phyloP scores from a whole-genome alignment of 2,888 invertebrate species.

The Hetaerina titia region DNA sequence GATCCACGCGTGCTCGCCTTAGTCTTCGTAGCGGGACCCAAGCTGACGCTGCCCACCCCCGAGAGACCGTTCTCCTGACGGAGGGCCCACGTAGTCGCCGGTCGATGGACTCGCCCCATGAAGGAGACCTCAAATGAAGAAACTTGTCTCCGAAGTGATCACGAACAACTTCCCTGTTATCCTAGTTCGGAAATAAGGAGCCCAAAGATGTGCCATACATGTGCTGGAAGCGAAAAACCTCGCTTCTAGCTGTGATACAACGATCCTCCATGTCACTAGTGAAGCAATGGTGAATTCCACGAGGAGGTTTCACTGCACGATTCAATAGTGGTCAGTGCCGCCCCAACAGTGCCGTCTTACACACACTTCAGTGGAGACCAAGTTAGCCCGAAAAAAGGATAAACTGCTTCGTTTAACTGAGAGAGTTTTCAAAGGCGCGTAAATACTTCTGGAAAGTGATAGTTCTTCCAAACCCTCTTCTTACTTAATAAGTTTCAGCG shows the following conservation, averaged over 20 bases:
- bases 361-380: neutral
- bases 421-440: neutral
- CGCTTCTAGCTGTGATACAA: too few relatives aligned
- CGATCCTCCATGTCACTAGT: neutral
- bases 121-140: neutral
- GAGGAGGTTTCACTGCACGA: neutral
- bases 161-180: neutral
- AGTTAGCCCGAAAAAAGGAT: neutral
- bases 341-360: neutral
- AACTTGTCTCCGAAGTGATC: neutral
- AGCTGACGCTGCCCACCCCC: constrained; percentile 18
- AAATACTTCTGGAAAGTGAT: neutral
- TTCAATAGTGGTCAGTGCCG: neutral
- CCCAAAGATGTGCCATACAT: neutral
- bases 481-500: neutral
- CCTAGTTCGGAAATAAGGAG: neutral
- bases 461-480: neutral
- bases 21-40: constrained; percentile 52
- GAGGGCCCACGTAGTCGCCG: neutral
- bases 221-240: neutral
- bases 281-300: neutral
- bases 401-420: neutral
- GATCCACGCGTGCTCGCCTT: constrained; percentile 55
- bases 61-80: neutral
- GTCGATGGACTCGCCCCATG: neutral